phyloP scores from a whole-genome alignment of 2,113 vertebrate species.

The Pluvianellus socialis region DNA sequence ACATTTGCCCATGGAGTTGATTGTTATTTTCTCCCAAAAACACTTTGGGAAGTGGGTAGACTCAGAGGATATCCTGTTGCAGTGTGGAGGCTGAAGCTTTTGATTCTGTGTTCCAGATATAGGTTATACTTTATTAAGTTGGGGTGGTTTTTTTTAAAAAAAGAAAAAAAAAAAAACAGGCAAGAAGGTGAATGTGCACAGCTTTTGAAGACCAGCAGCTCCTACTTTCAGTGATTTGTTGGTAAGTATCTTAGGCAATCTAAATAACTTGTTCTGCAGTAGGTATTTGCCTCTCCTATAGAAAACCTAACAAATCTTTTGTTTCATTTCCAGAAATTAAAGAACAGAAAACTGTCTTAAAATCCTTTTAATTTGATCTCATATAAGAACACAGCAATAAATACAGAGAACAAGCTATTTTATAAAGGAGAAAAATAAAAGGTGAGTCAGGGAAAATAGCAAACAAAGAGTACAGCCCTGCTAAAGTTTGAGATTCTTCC shows the following conservation, averaged over 20 bases:
- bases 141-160: neutral
- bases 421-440: neutral
- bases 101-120: rapidly evolving
- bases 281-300: neutral
- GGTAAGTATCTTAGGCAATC: neutral
- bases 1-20: neutral
- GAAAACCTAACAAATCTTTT: neutral
- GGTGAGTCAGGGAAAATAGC: neutral
- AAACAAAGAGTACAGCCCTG: neutral
- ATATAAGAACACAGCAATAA: neutral
- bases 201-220: neutral
- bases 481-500: neutral
- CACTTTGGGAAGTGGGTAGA: neutral
- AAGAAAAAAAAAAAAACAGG: too few relatives aligned
- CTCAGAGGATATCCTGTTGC: neutral
- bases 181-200: neutral
- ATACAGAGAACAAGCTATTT: neutral
- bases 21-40: neutral
- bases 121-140: neutral
- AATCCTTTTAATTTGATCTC: neutral
- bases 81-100: neutral
- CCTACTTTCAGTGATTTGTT: neutral
- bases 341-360: neutral
- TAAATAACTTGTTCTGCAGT: neutral
- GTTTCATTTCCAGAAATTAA: conserved; percentile 1